Base-by-base conservation (phyloP, 2,888 invertebrate genomes). In the Trichogramma dendrolimi region DNA sequence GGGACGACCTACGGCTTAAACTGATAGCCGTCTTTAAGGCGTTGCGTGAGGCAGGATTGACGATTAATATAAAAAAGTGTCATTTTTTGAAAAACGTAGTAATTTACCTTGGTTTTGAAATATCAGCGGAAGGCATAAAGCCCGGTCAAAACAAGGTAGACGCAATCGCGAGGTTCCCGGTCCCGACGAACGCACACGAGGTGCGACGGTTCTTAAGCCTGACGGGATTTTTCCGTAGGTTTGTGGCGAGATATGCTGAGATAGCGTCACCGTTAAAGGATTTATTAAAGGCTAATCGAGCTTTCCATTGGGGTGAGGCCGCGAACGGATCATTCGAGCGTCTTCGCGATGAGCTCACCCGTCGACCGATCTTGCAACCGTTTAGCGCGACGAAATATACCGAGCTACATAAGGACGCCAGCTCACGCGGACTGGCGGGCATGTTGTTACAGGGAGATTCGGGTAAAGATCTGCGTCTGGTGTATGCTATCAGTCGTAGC, bases 1-100 rank as follows among this genome's bases (percentile, higher is more conserved):
- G 69, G 67, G 47, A 50, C 0, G 68, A 71, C 5, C 67, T 74
- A 47, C 43, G 67, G 39, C 14, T 60, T 6, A 67, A 67, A 46
- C 58, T 75, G 5, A 41, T 50, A 2, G 10, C 14, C 4, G 61
- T 50, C 4, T 5, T 57, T 2, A 4, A 11, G 8, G 11, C 51
- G 0, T 10, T 58, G 8, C 46, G 52, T 2, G 11, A 43, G 3
- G 51, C 52, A 0, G 58, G 58, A 1, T 46, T 51, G 40, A 52
- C 52, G 0, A 8, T 58, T 3, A 51, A 52, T 8, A 5, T 52
- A 5, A 27, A 2, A 3, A 52, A 58, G 40, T 52, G 51, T 40
- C 58, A 46, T 6, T 58, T 44, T 47, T 27, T 58, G 27, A 51
- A 46, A 14, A n/a, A 3, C 1, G 6, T 10, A n/a, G 47, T 58